Conservation (phyloP, 2,888 invertebrate genomes). For the Idaea dimidiata region DNA sequence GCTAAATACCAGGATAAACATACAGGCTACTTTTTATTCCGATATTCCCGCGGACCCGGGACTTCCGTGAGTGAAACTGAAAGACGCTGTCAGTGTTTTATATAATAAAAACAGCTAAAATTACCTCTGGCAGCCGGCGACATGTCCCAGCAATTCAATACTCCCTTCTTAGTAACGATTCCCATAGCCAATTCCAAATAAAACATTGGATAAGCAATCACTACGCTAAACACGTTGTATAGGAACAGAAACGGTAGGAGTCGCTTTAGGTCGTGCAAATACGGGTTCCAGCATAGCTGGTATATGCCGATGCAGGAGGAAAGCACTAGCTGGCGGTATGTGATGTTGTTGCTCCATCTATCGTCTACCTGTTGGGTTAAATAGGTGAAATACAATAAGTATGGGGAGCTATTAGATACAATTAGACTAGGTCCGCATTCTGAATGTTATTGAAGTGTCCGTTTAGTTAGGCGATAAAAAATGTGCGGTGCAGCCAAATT, state of each 20-base stretch:
- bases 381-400: neutral
- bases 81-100: neutral
- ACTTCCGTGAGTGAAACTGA: neutral
- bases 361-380: conserved; percentile 47
- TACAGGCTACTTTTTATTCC: too few relatives aligned
- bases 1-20: too few relatives aligned
- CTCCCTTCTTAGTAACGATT: conserved; percentile 64
- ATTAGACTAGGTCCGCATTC: too few relatives aligned
- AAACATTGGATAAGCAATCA: conserved; percentile 65
- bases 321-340: conserved; percentile 63
- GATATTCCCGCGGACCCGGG: too few relatives aligned
- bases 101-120: too few relatives aligned
- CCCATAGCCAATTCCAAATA: conserved; percentile 69
- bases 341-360: conserved; percentile 71
- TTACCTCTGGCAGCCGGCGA: conserved; percentile 67
- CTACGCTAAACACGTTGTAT: conserved; percentile 63
- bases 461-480: too few relatives aligned
- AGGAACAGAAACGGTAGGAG: conserved; percentile 66
- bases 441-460: too few relatives aligned
- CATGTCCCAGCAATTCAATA: conserved; percentile 68
- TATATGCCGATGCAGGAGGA: conserved; percentile 65
- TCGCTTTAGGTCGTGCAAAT: conserved; percentile 53
- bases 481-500: too few relatives aligned
- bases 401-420: too few relatives aligned
- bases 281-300: conserved; percentile 73